Conservation (phyloP, 2,888 invertebrate genomes). For the Pseudococcus longispinus region DNA sequence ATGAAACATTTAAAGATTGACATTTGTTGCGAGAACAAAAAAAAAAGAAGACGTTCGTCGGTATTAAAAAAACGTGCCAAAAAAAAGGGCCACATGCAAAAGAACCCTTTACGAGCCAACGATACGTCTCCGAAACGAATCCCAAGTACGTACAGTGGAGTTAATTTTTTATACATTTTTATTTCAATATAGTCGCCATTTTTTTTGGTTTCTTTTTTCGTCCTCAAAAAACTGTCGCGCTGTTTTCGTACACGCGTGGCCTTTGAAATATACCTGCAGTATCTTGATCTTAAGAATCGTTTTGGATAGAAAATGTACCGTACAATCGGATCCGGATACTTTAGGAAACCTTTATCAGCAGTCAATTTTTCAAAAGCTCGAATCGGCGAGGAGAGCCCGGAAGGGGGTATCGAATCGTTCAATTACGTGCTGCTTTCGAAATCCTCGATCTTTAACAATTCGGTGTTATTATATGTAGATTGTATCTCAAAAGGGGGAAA, state of each 20-base stretch:
- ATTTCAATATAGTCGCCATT: background rate
- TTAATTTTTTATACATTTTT: slow-evolving; percentile 13
- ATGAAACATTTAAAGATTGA: slow-evolving; percentile 26
- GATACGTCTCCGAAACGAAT: background rate
- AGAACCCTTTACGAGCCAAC: background rate
- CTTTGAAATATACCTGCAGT: background rate
- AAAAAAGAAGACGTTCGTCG: background rate
- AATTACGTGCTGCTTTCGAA: background rate
- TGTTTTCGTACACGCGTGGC: background rate
- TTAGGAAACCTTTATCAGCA: too few species aligned
- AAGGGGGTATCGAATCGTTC: background rate
- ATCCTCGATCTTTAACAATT: background rate
- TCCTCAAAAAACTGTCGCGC: background rate
- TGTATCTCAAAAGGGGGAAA: background rate
- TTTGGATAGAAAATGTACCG: background rate
- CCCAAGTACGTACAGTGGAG: background rate
- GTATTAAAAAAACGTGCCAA: background rate
- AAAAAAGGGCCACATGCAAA: background rate
- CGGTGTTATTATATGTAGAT: background rate
- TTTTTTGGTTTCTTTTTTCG: background rate
- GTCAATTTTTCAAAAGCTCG: background rate
- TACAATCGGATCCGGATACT: background rate
- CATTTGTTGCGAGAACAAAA: background rate
- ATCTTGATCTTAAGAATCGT: background rate
- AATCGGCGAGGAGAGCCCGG: background rate